Evolutionary conservation across 2,113 vertebrate genomes (phyloP), one percentile per base, ranked within the genome.

Genomic region (Bos indicus): DNA sequence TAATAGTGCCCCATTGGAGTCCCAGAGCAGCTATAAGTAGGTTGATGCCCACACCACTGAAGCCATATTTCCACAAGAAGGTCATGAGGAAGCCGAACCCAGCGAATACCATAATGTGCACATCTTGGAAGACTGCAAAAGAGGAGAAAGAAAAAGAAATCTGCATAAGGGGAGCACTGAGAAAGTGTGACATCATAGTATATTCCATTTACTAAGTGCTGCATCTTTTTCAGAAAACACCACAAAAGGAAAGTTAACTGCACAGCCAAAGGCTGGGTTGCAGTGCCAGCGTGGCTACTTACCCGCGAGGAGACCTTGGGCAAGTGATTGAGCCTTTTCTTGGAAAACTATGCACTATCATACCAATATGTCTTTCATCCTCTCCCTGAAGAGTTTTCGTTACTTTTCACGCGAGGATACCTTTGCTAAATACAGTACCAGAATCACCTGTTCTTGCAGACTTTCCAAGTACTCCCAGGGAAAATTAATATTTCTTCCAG

Each of bases 51-150:
- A 99, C 99, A 14, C 99, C 99, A 98, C 99, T 99, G 99, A 99
- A 99, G 57, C 99, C 99, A 21, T 99, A 99, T 98, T 99, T 99
- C 98, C 99, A 99, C 98, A 99, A 98, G 98, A 99, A 99, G 52
- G 99, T 99, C 99, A 99, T 99, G 95, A 99, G 98, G 98, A 99
- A 99, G 54, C 99, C 99, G 92, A 99, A 99, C 23, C 99, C 99
- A 81, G 99, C 98, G 98, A 99, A 99, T 99, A 99, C 99, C 99
- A 99, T 99, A 93, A 99, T 99, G 3, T 99, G 99, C 48, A 99
- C 99, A 93, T 99, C 99, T 99, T 99, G 99, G 98, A 99, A 99
- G 96, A 99, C 99, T 99, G 98, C 1, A 95, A 97, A 83, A 92
- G 60, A 92, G 19, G n/a, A 40, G 92, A 94, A 17, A 95, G 1